Evolutionary conservation across 2,888 invertebrate species (phyloP), one percentile per base, ranked within the genome.

Genomic region (Pocota personata): DNA sequence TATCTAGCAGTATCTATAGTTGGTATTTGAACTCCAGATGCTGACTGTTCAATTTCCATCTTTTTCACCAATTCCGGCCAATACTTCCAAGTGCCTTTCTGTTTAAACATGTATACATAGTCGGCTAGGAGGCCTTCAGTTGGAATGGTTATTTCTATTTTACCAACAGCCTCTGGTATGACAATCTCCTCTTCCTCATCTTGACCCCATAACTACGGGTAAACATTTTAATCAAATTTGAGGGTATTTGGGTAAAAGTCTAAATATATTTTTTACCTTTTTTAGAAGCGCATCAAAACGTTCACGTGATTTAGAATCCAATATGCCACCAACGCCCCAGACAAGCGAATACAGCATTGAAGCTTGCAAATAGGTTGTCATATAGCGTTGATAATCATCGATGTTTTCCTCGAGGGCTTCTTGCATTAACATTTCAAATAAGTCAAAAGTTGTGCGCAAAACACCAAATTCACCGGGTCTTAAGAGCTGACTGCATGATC

Each of bases 1-100:
- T 97, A 97, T 89, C 97, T 95, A 55, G 95, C 95, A 0, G 97
- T 97, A 90, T 98, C 98, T 62, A 96, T 93, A 0, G 98, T 98
- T 8, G 97, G 97, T 48, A 98, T 95, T 87, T 92, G 91, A 0
- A 92, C 90, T 0, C 92, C 92, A 48, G 97, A 89, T 16, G 92
- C 88, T 0, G 91, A 91, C 50, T 91, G 91, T 21, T 95, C 93
- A 6, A 95, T 92, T 76, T 95, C 95, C 91, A 94, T 93, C 43
- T 92, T 90, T 60, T 91, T 93, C 0, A 97, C 95, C 60, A 95
- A 90, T 73, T 98, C 98, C 1, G 95, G 95, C 96, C 97, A 98
- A 67, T 95, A 95, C 90, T 96, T 96, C 98, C 98, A 98, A 60
- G 94, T 94, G 0, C 98, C 98, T 91, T 97, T 96, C 48, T 95